Percentiles rank a stretch among this genome's conserved stretches.
Conservation (phyloP, 64 coral and sea anemone genomes). For the Montipora efflorescens region DNA sequence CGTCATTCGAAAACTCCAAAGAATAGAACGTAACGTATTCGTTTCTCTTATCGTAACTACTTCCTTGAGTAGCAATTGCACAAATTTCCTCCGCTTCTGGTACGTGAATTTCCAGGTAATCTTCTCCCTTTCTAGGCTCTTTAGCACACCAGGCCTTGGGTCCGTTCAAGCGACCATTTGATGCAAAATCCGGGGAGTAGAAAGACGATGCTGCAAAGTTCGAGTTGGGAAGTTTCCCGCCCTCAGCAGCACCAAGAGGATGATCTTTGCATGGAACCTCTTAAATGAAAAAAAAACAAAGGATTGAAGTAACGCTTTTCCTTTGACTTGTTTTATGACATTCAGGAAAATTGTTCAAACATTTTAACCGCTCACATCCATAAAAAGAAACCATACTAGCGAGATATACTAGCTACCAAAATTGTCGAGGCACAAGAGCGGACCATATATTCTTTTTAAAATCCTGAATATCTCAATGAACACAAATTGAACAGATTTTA, state of each 20-base stretch:
- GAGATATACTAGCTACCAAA: no score
- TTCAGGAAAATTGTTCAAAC: no score
- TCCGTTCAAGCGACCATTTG: slow-evolving; percentile 43
- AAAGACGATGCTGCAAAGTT: background rate
- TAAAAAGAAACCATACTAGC: no score
- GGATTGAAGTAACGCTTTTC: no score
- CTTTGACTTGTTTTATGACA: no score
- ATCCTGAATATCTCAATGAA: no score
- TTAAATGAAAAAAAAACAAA: background rate
- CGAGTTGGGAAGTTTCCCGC: background rate
- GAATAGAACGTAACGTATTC: slow-evolving; percentile 22
- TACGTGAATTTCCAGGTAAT: slow-evolving; percentile 47
- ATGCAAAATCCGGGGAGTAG: background rate
- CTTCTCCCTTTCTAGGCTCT: background rate
- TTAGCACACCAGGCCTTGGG: slow-evolving; percentile 35
- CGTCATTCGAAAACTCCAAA: slow-evolving; percentile 31
- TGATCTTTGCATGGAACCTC: slow-evolving; percentile 23
- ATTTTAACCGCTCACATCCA: no score
- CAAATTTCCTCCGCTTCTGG: slow-evolving; percentile 35
- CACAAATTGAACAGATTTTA: no score
- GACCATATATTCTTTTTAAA: no score
- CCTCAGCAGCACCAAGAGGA: background rate
- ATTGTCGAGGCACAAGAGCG: no score
- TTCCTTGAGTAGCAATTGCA: slow-evolving; percentile 57
- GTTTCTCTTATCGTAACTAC: background rate